Conservation (phyloP, 2,113 vertebrate species). For the Thinocorus orbignyianus region DNA sequence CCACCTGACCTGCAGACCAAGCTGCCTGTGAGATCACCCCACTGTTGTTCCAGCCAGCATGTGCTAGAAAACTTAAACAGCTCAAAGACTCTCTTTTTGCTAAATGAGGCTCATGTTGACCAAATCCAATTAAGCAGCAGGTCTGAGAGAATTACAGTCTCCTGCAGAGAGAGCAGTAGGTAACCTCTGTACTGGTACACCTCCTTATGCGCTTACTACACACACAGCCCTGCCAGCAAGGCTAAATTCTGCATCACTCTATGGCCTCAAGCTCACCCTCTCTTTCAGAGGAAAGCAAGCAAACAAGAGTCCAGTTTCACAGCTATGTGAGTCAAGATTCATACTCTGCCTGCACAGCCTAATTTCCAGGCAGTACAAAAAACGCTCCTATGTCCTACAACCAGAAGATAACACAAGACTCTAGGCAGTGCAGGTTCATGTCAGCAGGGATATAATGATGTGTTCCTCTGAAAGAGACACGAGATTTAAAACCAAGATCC, state of each 20-base stretch:
- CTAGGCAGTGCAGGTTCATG: fast-evolving
- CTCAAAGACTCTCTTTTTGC: background rate
- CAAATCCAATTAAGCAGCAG: background rate
- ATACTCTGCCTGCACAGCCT: fast-evolving
- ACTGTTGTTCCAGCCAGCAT: fast-evolving
- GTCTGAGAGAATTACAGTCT: background rate
- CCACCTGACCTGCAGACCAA: background rate
- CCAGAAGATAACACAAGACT: background rate
- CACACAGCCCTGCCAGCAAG: background rate
- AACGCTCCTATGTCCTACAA: fast-evolving
- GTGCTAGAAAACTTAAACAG: background rate
- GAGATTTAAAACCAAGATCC: background rate
- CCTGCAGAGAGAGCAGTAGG: background rate
- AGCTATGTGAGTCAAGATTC: fast-evolving
- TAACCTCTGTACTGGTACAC: background rate
- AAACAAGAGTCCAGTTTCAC: background rate
- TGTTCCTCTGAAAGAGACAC: background rate
- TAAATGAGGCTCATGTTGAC: background rate
- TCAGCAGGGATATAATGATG: background rate
- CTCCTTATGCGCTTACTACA: background rate
- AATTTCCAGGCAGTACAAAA: background rate
- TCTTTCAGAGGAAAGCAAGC: background rate
- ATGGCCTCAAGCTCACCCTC: background rate
- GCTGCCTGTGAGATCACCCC: background rate
- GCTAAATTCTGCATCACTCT: background rate